Evolutionary conservation across 2,888 invertebrate genomes (phyloP).

Genomic region (Megamerina dolium): DNA sequence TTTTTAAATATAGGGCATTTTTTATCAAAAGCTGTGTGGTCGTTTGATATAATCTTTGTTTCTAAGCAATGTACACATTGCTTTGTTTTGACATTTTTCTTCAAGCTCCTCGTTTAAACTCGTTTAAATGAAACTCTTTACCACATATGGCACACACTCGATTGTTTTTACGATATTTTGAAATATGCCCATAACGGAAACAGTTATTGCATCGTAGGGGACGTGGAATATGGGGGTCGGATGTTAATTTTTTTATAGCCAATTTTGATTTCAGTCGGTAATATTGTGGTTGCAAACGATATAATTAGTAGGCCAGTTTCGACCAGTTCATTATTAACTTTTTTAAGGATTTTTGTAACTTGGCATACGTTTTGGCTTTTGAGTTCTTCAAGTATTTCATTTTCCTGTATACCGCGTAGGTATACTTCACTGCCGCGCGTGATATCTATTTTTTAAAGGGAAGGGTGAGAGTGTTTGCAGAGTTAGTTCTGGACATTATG

Average conservation of each 20-base stretch:
- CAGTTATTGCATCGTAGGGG: slow-evolving; percentile 7
- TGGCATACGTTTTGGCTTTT: slow-evolving; percentile 10
- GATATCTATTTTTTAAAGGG: no score
- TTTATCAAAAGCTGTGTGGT: slow-evolving; percentile 4
- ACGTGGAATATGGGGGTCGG: slow-evolving; percentile 6
- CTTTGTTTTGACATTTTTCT: no score
- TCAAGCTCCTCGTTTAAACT: no score
- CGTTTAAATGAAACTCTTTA: slow-evolving; percentile 1
- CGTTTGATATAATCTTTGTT: background rate
- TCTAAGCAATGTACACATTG: slow-evolving; percentile 8
- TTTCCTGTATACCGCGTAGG: slow-evolving; percentile 9
- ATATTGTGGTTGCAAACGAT: no score
- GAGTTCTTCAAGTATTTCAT: slow-evolving; percentile 10
- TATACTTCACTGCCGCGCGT: no score
- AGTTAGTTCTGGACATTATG: no score
- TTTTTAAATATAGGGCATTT: slow-evolving; percentile 11
- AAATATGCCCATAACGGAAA: slow-evolving; percentile 3
- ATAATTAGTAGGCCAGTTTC: slow-evolving; percentile 14
- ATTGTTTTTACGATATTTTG: slow-evolving; percentile 2
- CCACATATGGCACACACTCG: slow-evolving; percentile 5
- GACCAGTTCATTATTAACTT: slow-evolving; percentile 7
- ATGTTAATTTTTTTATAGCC: slow-evolving; percentile 12
- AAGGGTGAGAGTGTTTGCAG: no score
- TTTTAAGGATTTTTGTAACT: slow-evolving; percentile 16
- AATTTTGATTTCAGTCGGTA: slow-evolving; percentile 7